Base-by-base conservation (phyloP, 2,113 vertebrate genomes). In the Oreochromis aureus region DNA sequence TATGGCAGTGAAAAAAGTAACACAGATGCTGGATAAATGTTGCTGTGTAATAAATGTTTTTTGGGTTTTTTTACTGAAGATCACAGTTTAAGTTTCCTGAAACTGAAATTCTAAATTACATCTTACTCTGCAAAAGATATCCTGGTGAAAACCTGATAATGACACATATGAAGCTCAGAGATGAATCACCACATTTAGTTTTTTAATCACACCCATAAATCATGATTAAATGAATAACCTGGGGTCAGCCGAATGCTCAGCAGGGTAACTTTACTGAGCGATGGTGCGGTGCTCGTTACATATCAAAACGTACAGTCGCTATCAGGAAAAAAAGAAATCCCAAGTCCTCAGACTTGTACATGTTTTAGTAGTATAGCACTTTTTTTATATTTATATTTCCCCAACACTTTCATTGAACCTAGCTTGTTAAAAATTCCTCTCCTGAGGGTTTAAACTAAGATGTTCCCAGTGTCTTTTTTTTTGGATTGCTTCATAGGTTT, bases 161-260 rank as follows among this genome's bases (percentile, higher is more conserved):
- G 79, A 78, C 66, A 78, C 36, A 44, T 19, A 69, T 80, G 39
- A 81, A 24, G 78, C 71, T 51, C 71, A 39, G 84, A 90, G 54
- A 16, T 51, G 44, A 71, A 88, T 84, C 30, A 5, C 32, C 86
- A 16, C 56, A 19, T 48, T 78, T 51, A 51, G 44, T 8, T 41
- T 3, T 83, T 84, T 86, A 89, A 89, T 86, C 80, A 69, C 46
- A 8, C 73, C 12, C 85, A 63, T 89, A 22, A 41, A 89, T 87
- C 87, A 80, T 54, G 15, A 81, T 87, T 79, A 79, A 56, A 82
- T 51, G 53, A 86, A 82, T 59, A 86, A 55, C 44, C 41, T 51
- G 44, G 24, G 44, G 71, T 76, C 44, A 76, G 71, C 0, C 22
- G 8, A 73, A 46, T 10, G 39, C 71, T 27, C 44, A 76, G 71